Base-by-base conservation (phyloP, 1,140 invertebrate species). In the Anagrus nilaparvatae region DNA sequence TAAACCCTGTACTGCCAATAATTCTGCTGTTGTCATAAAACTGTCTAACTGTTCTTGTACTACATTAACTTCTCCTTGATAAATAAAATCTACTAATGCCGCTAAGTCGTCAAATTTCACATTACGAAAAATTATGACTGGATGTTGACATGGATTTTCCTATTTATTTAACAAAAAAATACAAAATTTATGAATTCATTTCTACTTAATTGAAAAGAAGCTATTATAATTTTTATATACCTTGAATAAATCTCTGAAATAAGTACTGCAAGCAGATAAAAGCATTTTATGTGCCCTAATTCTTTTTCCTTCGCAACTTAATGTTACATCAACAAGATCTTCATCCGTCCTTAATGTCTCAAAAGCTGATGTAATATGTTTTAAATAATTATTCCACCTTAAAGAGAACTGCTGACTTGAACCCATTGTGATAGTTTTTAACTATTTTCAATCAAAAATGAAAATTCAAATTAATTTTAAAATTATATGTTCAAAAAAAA, bases 271-370 rank as follows among this genome's bases (percentile, higher is more conserved):
- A 3, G 84, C 84, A 1, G 84, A 85, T 3, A 88, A 66, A n/a
- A 89, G 74, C 71, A 87, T 81, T 72, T 84, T 86, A 53, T 89
- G 85, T 19, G 85, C 85, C 53, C 81, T 80, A 31, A 91, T 80
- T 62, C 78, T 78, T 40, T 79, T 77, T 41, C 85, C 86, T 56
- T 89, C 85, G 55, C 84, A 87, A 58, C 82, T 85, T 40, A 89
- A 65, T 23, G 85, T 89, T 5, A 89, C 86, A 72, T 90, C 87
- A 32, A 87, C 82, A 41, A 90, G 77, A 60, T 87, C 81, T 60
- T 87, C 82, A 54, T 84, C 78, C 43, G 74, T 76, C 30, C 84
- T 69, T 45, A 88, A 69, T 34, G 78, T 75, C 59, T 86, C 82
- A 57, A 89, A 83, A 28, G 83, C 82, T 56, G 77, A 78, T 39